Base-by-base conservation (phyloP, 1,140 invertebrate genomes). In the Listronotus oregonensis region DNA sequence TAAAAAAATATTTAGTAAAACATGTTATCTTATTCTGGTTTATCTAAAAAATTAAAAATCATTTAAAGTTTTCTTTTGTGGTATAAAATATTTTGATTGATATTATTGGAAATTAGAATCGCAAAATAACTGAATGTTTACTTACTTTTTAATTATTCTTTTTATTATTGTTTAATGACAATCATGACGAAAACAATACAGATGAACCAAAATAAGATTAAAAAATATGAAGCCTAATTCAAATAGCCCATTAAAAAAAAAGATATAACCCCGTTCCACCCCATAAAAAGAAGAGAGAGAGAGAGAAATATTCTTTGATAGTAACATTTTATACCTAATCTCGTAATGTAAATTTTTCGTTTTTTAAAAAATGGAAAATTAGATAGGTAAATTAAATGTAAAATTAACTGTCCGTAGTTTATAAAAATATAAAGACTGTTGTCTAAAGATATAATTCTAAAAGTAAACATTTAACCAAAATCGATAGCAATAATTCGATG, bases 341-440 rank as follows among this genome's bases (percentile, higher is more conserved):
- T 21, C 47, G 12, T 50, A 50, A n/a, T 50, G 18, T 50, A 42
- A 55, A 39, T 55, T 55, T 55, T 55, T 17, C 34, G 31, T 55
- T 49, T 37, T 40, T 43, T 49, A 15, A 32, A 61, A 37, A 44
- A 61, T 51, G 21, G 39, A 52, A 52, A 21, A 37, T 60, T 46
- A 70, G 50, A 56, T 69, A 64, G 64, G 57, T 63, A 67, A 66
- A 68, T 66, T 42, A 64, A 27, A 66, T 71, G 71, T 73, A 71
- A 67, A 73, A 64, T 59, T 65, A 72, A 70, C 67, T 73, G 71
- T 73, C 71, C 69, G 71, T 73, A 73, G 71, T 42, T 66, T 71
- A 60, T 63, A 66, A 71, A 61, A 67, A 65, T 68, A 69, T 64
- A 67, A 69, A 73, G 71, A 73, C 71, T 73, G 67, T 73, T 63